These are phyloP conservation scores for Eupithecia tripunctaria DNA, from an alignment of 2,888 invertebrate genomes.

Conservation along the genomic window DNA sequence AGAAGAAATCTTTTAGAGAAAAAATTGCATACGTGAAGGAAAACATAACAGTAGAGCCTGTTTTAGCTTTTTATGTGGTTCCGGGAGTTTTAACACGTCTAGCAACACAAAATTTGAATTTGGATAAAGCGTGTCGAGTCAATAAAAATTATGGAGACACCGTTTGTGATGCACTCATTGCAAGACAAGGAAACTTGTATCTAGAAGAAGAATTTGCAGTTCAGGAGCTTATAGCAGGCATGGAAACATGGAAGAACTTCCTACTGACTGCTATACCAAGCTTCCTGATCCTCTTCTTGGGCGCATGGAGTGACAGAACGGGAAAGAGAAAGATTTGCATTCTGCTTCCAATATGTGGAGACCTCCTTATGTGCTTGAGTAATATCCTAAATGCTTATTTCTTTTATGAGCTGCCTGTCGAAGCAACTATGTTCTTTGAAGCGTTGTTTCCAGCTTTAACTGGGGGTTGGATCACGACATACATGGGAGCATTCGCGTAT, in stretches of 20 bases:
- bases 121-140: constrained; percentile 93
- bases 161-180: constrained; percentile 89
- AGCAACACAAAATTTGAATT: constrained; percentile 92
- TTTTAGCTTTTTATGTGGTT: constrained; percentile 86
- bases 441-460: constrained; percentile 81
- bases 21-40: constrained; percentile 77
- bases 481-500: constrained; percentile 85
- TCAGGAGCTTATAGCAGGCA: constrained; percentile 81
- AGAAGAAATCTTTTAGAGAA: constrained; percentile 69
- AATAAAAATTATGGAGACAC: constrained; percentile 88
- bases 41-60: constrained; percentile 87
- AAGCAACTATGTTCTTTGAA: constrained; percentile 80
- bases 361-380: constrained; percentile 76
- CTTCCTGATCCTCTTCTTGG: constrained; percentile 82
- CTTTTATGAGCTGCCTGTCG: constrained; percentile 81
- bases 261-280: constrained; percentile 83
- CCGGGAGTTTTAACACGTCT: constrained; percentile 87
- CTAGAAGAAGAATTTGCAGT: constrained; percentile 85
- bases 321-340: constrained; percentile 84
- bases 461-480: constrained; percentile 83
- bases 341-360: constrained; percentile 82
- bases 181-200: constrained; percentile 87
- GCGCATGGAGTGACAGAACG: constrained; percentile 86
- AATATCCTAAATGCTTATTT: constrained; percentile 81
- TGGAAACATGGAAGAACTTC: constrained; percentile 83